A percentile compares a stretch with the other conserved stretches of the same genome.
Evolutionary conservation across 2,888 invertebrate species (phyloP).

Genomic region (Exephanes ischioxanthus): DNA sequence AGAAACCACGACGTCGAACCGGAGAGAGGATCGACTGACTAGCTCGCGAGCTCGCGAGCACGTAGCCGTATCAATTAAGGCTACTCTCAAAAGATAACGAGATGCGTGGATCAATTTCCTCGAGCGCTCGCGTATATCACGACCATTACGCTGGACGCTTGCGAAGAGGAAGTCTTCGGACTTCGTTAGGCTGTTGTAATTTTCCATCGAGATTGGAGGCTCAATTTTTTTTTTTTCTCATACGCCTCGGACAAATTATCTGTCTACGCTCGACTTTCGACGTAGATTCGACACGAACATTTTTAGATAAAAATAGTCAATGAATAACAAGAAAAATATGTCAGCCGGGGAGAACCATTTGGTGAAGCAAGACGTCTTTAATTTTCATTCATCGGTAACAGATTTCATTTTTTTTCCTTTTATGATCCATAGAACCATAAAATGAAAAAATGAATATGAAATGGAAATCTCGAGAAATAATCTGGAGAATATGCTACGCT

Average conservation of each 20-base stretch:
- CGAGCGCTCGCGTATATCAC: slow-evolving; percentile 8
- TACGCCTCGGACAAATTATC: not conserved
- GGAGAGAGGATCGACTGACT: slow-evolving; percentile 22
- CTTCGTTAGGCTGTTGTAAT: not conserved
- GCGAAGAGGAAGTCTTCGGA: not conserved
- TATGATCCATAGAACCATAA: too few relatives aligned
- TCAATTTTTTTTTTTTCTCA: not conserved
- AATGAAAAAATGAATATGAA: too few relatives aligned
- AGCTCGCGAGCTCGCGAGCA: not conserved
- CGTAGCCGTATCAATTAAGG: slow-evolving; percentile 43
- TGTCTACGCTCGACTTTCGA: not conserved
- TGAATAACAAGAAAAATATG: too few relatives aligned
- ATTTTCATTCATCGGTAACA: too few relatives aligned
- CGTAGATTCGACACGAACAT: too few relatives aligned
- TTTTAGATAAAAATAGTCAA: too few relatives aligned
- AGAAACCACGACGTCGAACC: slow-evolving; percentile 32
- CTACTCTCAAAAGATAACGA: slow-evolving; percentile 44
- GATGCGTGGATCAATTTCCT: slow-evolving; percentile 39
- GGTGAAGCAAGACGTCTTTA: too few relatives aligned
- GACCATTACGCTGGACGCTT: slow-evolving; percentile 4
- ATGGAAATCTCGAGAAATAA: too few relatives aligned
- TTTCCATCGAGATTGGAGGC: not conserved
- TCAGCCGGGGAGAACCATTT: too few relatives aligned
- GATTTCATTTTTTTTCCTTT: too few relatives aligned
- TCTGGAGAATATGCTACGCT: too few relatives aligned